phyloP scores from a whole-genome alignment of 2,888 invertebrate species.

The Lasioglossum zephyrum region DNA sequence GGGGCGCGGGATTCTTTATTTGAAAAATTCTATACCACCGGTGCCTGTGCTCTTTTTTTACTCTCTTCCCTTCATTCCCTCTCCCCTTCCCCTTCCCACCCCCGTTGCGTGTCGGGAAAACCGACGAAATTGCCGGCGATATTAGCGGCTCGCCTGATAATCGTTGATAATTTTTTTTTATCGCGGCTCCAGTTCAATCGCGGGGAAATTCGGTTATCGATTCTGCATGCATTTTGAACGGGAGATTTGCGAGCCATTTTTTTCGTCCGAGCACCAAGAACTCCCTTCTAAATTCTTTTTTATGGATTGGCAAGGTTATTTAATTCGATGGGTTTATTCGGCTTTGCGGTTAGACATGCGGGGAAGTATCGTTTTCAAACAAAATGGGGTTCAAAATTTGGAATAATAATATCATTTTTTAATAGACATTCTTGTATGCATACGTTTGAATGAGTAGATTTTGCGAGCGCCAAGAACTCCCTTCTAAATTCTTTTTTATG shows the following conservation, averaged over 20 bases:
- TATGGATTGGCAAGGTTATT: background rate
- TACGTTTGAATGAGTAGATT: too few relatives aligned
- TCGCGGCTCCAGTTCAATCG: background rate
- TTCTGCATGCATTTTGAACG: background rate
- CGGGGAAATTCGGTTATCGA: background rate
- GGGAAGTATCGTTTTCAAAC: background rate
- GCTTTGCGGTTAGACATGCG: background rate
- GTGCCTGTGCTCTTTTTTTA: conserved; percentile 9
- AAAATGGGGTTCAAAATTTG: background rate
- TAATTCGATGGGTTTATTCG: background rate
- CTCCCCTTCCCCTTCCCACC: background rate
- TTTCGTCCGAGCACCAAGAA: background rate
- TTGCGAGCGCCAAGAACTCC: background rate
- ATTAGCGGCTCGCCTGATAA: conserved; percentile 43
- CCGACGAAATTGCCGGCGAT: conserved; percentile 41
- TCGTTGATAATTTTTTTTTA: conserved; percentile 10
- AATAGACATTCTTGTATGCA: too few relatives aligned
- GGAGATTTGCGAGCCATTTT: background rate
- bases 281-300: background rate
- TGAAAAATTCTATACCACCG: conserved; percentile 62
- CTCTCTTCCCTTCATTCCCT: background rate
- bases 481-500: background rate
- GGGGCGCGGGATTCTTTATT: conserved; percentile 54
- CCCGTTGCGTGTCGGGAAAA: background rate
- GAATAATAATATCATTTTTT: too few relatives aligned